These are phyloP conservation scores for Vesta saturnalis DNA, from an alignment of 2,888 invertebrate genomes.

Conservation along the genomic window DNA sequence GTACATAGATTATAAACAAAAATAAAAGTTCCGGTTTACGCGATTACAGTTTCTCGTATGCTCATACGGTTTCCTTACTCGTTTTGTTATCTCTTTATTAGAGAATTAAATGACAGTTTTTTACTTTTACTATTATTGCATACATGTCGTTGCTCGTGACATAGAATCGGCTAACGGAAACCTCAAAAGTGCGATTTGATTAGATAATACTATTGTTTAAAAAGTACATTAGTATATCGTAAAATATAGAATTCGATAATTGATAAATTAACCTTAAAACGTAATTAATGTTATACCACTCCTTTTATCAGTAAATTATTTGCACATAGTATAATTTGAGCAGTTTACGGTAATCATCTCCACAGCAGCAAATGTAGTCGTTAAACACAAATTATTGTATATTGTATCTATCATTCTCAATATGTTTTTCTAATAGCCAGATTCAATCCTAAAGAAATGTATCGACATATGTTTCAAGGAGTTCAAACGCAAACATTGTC, in stretches of 20 bases:
- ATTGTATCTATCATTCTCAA: not conserved
- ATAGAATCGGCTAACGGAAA: not conserved
- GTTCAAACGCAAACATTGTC: constrained; percentile 66
- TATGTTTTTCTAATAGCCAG: constrained; percentile 64
- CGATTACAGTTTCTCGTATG: too few relatives aligned
- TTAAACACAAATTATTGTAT: not conserved
- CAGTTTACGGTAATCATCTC: not conserved
- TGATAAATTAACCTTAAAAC: too few relatives aligned
- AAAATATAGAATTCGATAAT: too few relatives aligned
- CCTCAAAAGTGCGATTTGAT: not conserved
- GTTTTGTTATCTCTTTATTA: too few relatives aligned
- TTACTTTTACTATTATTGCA: too few relatives aligned
- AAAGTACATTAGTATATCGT: too few relatives aligned
- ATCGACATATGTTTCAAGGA: constrained; percentile 64
- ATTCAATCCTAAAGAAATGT: constrained; percentile 69
- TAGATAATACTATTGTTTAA: not conserved
- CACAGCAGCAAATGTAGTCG: not conserved
- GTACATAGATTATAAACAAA: too few relatives aligned
- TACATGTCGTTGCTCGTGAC: not conserved
- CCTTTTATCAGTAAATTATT: constrained; percentile 4
- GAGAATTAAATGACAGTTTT: too few relatives aligned
- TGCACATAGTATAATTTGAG: not conserved
- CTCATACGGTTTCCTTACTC: too few relatives aligned
- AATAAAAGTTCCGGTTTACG: too few relatives aligned
- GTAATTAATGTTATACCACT: too few relatives aligned